Percentiles rank a stretch among this genome's conserved stretches.
Conservation (phyloP, 2,888 invertebrate genomes). For the Tipula confusa region DNA sequence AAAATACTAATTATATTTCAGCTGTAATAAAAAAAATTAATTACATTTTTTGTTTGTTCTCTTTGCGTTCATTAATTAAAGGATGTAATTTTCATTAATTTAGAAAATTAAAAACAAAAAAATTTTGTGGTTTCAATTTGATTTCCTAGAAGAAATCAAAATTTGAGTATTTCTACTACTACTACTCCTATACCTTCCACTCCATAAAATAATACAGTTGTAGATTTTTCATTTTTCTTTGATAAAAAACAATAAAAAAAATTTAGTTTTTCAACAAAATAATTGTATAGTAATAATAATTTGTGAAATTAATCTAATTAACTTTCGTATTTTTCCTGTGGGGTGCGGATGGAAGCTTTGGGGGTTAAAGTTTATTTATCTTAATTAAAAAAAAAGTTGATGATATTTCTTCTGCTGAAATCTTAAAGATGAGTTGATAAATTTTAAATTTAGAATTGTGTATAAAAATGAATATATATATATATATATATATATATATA, state of each 20-base stretch:
- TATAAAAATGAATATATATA: too few species aligned
- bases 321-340: not conserved
- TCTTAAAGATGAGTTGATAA: too few species aligned
- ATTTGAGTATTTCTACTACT: not conserved
- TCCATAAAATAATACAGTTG: not conserved
- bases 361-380: not conserved
- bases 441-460: too few species aligned
- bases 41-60: not conserved
- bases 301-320: not conserved
- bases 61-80: not conserved
- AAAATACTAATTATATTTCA: not conserved
- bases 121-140: not conserved
- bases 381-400: not conserved
- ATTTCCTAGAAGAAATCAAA: not conserved
- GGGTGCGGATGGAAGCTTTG: not conserved
- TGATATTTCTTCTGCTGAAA: too few species aligned
- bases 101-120: not conserved
- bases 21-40: not conserved
- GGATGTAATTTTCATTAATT: constrained; percentile 20
- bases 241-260: not conserved
- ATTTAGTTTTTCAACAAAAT: not conserved
- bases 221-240: not conserved
- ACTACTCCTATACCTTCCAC: not conserved
- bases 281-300: not conserved
- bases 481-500: too few species aligned